Percentiles rank a stretch among this genome's conserved stretches.
These are phyloP conservation scores for Parus major DNA, from an alignment of 2,113 vertebrate species.

Conservation along the genomic window DNA sequence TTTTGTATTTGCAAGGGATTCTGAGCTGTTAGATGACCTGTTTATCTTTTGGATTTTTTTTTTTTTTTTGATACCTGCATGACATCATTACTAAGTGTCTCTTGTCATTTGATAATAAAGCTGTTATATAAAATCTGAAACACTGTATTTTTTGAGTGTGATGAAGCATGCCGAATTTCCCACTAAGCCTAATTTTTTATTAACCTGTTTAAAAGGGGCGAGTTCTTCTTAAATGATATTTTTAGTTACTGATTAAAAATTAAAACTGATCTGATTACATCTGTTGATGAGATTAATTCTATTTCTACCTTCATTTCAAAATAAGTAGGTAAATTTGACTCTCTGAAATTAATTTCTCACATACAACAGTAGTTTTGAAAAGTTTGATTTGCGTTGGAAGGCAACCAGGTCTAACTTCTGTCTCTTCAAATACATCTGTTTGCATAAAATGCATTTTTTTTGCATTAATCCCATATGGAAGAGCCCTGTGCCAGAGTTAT, in stretches of 20 bases:
- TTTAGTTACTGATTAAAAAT: neutral
- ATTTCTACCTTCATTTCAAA: neutral
- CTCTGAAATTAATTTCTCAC: neutral
- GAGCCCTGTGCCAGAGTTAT: neutral
- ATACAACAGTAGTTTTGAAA: neutral
- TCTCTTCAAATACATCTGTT: neutral
- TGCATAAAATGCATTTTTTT: neutral
- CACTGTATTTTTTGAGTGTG: neutral
- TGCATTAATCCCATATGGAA: neutral
- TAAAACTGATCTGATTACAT: neutral
- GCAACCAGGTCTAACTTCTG: neutral
- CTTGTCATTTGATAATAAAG: constrained; percentile 57
- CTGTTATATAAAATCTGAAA: neutral
- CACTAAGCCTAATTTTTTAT: neutral
- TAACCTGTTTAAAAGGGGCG: neutral
- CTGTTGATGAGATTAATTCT: neutral
- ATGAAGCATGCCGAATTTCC: neutral
- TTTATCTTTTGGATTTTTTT: neutral
- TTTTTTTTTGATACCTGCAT: neutral
- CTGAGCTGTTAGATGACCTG: neutral
- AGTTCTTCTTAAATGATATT: neutral
- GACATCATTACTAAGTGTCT: constrained; percentile 10
- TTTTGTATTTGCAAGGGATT: neutral
- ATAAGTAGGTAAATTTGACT: neutral
- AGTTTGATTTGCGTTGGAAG: neutral